A percentile compares a stretch with the other conserved stretches of the same genome.
Conservation (phyloP, 2,113 vertebrate species). For the Pagrus major region DNA sequence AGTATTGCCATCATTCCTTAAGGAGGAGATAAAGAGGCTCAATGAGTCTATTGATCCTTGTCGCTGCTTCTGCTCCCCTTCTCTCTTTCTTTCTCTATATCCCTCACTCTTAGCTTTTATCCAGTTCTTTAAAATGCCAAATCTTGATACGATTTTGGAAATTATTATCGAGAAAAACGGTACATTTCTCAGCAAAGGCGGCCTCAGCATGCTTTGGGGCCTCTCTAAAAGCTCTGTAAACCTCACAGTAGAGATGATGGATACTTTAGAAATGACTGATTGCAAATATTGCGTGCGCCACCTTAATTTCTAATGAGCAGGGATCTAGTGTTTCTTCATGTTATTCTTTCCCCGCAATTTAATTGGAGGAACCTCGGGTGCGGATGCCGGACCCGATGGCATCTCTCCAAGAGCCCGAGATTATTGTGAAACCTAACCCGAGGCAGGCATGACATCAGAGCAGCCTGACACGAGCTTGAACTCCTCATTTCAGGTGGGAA, state of each 20-base stretch:
- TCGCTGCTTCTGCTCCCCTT: conserved; percentile 54
- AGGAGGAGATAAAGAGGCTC: conserved; percentile 78
- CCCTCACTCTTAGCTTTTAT: neutral
- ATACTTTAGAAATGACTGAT: conserved; percentile 61
- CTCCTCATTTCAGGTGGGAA: conserved; percentile 80
- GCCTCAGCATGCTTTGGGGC: conserved; percentile 32
- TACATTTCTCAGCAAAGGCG: conserved; percentile 7
- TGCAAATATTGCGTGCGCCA: conserved; percentile 42
- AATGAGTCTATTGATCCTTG: conserved; percentile 80
- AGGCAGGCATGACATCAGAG: conserved; percentile 83
- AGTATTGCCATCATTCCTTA: conserved; percentile 76
- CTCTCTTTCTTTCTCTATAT: neutral
- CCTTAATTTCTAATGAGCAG: conserved; percentile 59
- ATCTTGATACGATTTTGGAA: conserved; percentile 11
- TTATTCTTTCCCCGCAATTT: conserved; percentile 74
- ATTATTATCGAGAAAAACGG: neutral
- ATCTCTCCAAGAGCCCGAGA: conserved; percentile 73
- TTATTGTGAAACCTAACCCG: conserved; percentile 82
- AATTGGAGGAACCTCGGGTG: conserved; percentile 71
- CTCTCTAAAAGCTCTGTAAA: conserved; percentile 6
- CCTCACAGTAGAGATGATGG: conserved; percentile 41
- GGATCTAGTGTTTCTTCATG: conserved; percentile 68
- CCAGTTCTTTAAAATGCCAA: conserved; percentile 28
- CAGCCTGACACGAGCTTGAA: conserved; percentile 80
- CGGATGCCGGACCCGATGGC: conserved; percentile 69